These are phyloP conservation scores for Iguana delicatissima DNA, from an alignment of 2,797 vertebrate species.

Conservation along the genomic window DNA sequence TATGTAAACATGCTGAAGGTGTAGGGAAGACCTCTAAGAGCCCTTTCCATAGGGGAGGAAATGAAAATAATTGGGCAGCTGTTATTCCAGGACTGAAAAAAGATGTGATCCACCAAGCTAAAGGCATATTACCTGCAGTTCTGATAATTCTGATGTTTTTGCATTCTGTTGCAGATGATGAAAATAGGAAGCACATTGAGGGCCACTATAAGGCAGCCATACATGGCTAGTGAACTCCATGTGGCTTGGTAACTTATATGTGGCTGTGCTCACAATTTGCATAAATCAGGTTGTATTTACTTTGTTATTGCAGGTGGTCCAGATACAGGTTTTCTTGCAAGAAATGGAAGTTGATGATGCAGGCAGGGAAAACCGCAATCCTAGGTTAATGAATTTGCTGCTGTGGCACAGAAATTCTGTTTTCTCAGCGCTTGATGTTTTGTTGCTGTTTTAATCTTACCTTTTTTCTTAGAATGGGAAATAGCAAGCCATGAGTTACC, in stretches of 20 bases:
- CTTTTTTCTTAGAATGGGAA: constrained; percentile 33
- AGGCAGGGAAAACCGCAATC: too few species aligned
- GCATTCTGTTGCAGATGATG: background rate
- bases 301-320: background rate
- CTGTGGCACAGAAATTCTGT: background rate
- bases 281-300: background rate
- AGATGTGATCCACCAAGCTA: background rate
- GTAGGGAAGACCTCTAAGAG: background rate
- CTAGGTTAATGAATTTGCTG: background rate
- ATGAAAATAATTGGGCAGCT: too few species aligned
- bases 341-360: too few species aligned
- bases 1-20: background rate
- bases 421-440: constrained; percentile 10
- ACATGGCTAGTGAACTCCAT: background rate
- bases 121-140: background rate
- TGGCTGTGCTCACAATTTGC: background rate
- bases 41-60: background rate
- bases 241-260: background rate
- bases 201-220: background rate
- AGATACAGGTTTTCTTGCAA: too few species aligned
- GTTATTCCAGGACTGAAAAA: background rate
- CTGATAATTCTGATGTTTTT: background rate
- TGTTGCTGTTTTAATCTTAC: constrained; percentile 35
- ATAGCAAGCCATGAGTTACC: constrained; percentile 22
- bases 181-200: background rate